Evolutionary conservation across 2,797 vertebrate species (phyloP).

Genomic region (Chelon auratus): DNA sequence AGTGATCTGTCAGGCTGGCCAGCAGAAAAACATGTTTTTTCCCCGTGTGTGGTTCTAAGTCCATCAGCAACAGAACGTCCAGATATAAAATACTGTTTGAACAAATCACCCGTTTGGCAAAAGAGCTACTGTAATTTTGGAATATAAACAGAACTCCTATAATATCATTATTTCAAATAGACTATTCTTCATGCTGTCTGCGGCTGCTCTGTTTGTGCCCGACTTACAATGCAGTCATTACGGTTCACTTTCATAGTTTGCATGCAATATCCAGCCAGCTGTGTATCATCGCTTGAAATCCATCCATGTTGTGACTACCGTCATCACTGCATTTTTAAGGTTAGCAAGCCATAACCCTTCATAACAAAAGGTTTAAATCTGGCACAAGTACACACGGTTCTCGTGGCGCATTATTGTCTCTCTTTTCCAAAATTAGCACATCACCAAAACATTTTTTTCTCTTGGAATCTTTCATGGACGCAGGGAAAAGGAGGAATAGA

Average conservation of each 20-base stretch:
- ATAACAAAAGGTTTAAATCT: slow-evolving; percentile 33
- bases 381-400: neutral
- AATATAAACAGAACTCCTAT: slow-evolving; percentile 5
- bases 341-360: slow-evolving; percentile 11
- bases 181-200: slow-evolving; percentile 9
- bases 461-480: neutral
- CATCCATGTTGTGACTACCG: neutral
- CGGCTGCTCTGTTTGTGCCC: slow-evolving; percentile 12
- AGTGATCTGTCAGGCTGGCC: neutral
- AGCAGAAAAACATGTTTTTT: neutral
- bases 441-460: neutral
- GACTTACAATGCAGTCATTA: slow-evolving; percentile 12
- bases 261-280: neutral
- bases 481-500: neutral
- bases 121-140: neutral
- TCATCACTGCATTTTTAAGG: slow-evolving; percentile 10
- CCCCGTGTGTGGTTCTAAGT: slow-evolving; percentile 7
- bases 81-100: neutral
- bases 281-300: slow-evolving; percentile 5
- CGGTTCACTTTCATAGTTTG: neutral
- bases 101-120: slow-evolving; percentile 21
- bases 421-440: neutral
- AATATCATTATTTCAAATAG: slow-evolving; percentile 1
- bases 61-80: slow-evolving; percentile 10
- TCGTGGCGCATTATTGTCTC: slow-evolving; percentile 10